Percentiles rank a stretch among this genome's conserved stretches.
phyloP scores from a whole-genome alignment of 37 sponge, comb jelly and placozoan species.

The Halisarca cf. caerulea region DNA sequence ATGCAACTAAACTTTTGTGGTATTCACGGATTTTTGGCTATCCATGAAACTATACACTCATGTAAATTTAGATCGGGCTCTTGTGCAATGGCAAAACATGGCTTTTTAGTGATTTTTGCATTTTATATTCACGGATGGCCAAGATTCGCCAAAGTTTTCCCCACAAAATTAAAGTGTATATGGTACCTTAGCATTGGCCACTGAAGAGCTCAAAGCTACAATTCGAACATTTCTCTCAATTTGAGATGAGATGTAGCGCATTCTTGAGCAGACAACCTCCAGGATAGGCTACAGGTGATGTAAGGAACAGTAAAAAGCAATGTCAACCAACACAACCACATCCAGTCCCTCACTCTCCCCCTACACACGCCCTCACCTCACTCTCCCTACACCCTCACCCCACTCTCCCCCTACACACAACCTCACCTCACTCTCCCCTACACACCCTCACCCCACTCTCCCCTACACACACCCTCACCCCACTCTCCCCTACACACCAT shows the following conservation, averaged over 20 bases:
- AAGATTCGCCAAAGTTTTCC: too few species aligned
- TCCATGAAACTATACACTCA: too few species aligned
- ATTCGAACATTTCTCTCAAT: slow-evolving; percentile 91
- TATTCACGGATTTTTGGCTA: too few species aligned
- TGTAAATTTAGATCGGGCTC: too few species aligned
- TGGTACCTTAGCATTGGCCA: slow-evolving; percentile 97
- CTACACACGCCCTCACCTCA: neutral
- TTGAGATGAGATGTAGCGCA: slow-evolving; percentile 97
- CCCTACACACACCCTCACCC: too few species aligned
- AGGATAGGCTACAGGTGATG: slow-evolving; percentile 63
- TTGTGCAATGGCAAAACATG: too few species aligned
- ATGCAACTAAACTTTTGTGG: neutral
- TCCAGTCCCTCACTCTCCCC: neutral
- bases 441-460: too few species aligned
- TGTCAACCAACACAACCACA: slow-evolving; percentile 1
- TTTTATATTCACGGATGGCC: too few species aligned
- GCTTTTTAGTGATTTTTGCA: too few species aligned
- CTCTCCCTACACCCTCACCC: neutral
- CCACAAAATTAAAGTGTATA: too few species aligned
- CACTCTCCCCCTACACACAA: neutral
- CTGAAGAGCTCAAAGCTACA: slow-evolving; percentile 90
- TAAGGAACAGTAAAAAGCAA: neutral
- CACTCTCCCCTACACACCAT: too few species aligned
- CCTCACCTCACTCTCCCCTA: too few species aligned
- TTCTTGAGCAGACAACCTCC: slow-evolving; percentile 95